Evolutionary conservation across 2,888 invertebrate species (phyloP), one percentile per base, ranked within the genome.

Genomic region (Thera obeliscata): DNA sequence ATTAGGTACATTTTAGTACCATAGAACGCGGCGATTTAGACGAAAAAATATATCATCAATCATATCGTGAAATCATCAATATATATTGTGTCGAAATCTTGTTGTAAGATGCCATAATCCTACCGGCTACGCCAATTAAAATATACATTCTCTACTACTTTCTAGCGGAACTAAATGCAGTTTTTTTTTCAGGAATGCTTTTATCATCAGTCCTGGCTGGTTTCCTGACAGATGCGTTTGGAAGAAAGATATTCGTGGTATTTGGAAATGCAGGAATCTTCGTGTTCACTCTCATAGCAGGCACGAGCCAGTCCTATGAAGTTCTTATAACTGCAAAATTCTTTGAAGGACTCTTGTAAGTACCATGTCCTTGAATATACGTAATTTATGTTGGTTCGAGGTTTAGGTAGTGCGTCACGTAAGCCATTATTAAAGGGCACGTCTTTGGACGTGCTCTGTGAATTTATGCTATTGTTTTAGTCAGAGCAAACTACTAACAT

Each of bases 281-380:
- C 41, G n/a, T 87, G 2, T 85, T 80, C 57, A 83, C 81, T 2
- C 36, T 89, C 0, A 72, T 88, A 7, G 80, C 87, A 5, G 89
- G 80, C 0, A 76, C 83, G 5, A 89, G 90, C 68, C 90, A 90
- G 59, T 82, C 82, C 0, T 91, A 81, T 49, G 82, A 81, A 67
- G 78, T 89, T 2, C 72, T 90, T 0, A 69, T 88, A 0, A 67
- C 80, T 2, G 84, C 87, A 0, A 90, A 90, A 64, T 87, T 90
- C 68, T 87, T 87, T 52, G 90, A 90, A 73, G 91, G 91, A 36
- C 56, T 89, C 12, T 71, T 88, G 91, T 89, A 73, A 89, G 90
- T 89, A 55, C 11, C 43, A 46, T 46, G 9, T 46, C 9, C 2
- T 46, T 9, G 1, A 46, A 46, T 41, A 9, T 7, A 9, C 43